These are phyloP conservation scores for Bufo bufo DNA, from an alignment of 2,113 vertebrate species.

Conservation along the genomic window DNA sequence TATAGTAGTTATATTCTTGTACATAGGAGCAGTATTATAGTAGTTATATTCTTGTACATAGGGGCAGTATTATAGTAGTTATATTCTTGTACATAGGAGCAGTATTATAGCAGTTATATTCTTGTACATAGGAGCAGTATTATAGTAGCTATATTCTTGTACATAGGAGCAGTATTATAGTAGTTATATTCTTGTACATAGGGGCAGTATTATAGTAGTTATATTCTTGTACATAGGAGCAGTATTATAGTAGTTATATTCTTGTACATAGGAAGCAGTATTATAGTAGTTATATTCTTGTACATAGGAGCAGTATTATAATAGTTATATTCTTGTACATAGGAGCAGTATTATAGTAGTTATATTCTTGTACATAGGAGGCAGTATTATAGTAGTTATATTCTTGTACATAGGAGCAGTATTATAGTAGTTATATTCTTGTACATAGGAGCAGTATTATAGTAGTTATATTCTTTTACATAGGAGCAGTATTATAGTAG, in stretches of 20 bases:
- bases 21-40: background rate
- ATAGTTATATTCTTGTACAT: slow-evolving; percentile 6
- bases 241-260: background rate
- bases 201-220: too few relatives aligned
- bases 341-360: slow-evolving; percentile 10
- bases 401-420: slow-evolving; percentile 4
- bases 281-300: background rate
- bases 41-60: slow-evolving; percentile 6
- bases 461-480: background rate
- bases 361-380: background rate
- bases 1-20: slow-evolving; percentile 6
- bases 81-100: too few relatives aligned
- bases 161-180: too few relatives aligned
- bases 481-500: background rate
- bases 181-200: too few relatives aligned
- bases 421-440: slow-evolving; percentile 13
- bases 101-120: slow-evolving; percentile 2
- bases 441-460: background rate
- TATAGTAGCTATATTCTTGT: background rate
- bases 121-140: too few relatives aligned
- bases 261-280: background rate
- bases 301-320: slow-evolving; percentile 1
- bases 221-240: slow-evolving; percentile 1
- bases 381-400: slow-evolving; percentile 25
- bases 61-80: too few relatives aligned